phyloP scores from a whole-genome alignment of 2,113 vertebrate genomes.

The Gambusia affinis region DNA sequence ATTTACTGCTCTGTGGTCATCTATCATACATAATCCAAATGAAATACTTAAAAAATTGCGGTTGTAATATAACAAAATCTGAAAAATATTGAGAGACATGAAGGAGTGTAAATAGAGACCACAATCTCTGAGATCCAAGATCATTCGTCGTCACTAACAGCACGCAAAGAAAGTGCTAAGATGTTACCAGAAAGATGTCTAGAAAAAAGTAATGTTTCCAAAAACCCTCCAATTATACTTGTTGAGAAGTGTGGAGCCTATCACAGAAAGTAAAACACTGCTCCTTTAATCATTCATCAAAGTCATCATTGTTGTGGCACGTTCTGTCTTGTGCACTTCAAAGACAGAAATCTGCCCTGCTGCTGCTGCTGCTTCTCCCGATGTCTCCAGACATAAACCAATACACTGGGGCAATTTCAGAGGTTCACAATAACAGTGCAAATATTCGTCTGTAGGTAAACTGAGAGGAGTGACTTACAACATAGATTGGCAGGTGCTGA shows the following conservation, averaged over 20 bases:
- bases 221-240: constrained; percentile 21
- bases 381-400: constrained; percentile 30
- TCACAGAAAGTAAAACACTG: constrained; percentile 40
- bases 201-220: constrained; percentile 35
- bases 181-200: constrained; percentile 37
- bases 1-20: no score
- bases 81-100: neutral
- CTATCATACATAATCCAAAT: no score
- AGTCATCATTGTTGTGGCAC: constrained; percentile 23
- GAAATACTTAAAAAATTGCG: no score
- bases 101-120: neutral
- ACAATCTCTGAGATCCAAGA: neutral
- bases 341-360: constrained; percentile 49
- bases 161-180: constrained; percentile 5
- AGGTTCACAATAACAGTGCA: constrained; percentile 43
- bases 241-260: constrained; percentile 20
- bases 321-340: constrained; percentile 53
- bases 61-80: neutral
- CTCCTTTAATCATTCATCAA: constrained; percentile 63
- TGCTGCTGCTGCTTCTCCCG: constrained; percentile 42
- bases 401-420: constrained; percentile 51
- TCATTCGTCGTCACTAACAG: constrained; percentile 8
- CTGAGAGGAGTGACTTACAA: constrained; percentile 49
- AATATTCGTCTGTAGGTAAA: constrained; percentile 37
- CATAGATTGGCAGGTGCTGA: constrained; percentile 43